Evolutionary conservation across 2,888 invertebrate genomes (phyloP).

Genomic region (Spisula solida): DNA sequence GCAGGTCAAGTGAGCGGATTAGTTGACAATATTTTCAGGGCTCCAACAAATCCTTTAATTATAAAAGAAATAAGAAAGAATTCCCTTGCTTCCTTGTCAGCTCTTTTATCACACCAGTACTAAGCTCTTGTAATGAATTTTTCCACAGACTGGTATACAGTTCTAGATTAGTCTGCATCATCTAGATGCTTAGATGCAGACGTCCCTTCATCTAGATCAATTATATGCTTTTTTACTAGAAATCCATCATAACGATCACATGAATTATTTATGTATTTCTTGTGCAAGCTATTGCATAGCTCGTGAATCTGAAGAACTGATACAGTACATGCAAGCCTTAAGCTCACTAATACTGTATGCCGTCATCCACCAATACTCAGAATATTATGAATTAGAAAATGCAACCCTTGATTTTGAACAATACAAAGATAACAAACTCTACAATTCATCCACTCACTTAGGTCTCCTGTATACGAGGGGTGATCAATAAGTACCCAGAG

Average conservation of each 20-base stretch:
- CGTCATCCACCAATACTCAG: neutral
- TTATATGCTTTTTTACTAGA: conserved; percentile 25
- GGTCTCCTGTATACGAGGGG: no score
- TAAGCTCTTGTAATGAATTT: conserved; percentile 53
- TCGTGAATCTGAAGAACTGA: neutral
- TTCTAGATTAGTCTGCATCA: conserved; percentile 43
- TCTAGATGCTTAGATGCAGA: conserved; percentile 42
- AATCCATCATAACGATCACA: conserved; percentile 16
- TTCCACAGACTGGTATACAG: conserved; percentile 28
- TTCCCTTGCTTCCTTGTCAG: conserved; percentile 53
- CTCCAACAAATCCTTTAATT: conserved; percentile 58
- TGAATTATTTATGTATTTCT: conserved; percentile 23
- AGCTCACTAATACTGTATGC: neutral
- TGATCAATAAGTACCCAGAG: no score
- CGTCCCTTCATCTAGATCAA: conserved; percentile 16
- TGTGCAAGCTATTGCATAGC: neutral
- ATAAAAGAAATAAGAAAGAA: conserved; percentile 55
- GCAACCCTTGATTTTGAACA: neutral
- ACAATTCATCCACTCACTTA: no score
- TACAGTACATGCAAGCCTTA: neutral
- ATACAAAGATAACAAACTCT: neutral
- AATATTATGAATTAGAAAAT: neutral
- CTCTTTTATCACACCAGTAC: conserved; percentile 28
- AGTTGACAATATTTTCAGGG: conserved; percentile 34
- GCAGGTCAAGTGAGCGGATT: conserved; percentile 35